Base-by-base conservation (phyloP, 2,888 invertebrate species). In the Cybosia mesomella region DNA sequence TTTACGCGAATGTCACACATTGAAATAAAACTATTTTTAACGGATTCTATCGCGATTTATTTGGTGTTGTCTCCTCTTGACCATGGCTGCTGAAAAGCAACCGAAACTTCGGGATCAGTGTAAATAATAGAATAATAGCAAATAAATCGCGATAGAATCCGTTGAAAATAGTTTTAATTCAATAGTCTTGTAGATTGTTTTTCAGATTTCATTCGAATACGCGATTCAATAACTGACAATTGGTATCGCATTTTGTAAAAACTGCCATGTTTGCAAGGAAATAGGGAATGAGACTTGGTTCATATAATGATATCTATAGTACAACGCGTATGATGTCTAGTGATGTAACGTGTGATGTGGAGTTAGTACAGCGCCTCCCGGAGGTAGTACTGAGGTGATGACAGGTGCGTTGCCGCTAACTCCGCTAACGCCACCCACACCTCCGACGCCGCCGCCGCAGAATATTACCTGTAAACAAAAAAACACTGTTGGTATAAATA, bases 301-400 rank as follows among this genome's bases (percentile, higher is more conserved):
- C 22, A 22, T 21, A 55, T 22, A 4, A 11, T 55, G 22, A 0
- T 11, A 11, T 55, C 22, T 21, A 24, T 21, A 55, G 7, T 22
- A 55, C 22, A 49, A 28, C 5, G 28, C 3, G 18, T 49, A 13
- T 2, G 22, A n/a, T 7, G 13, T 34, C 22, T 68, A 92, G 74
- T 94, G 93, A 63, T 94, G 94, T 13, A 93, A 54, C 0, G 89
- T 65, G 72, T 93, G 93, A 70, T 94, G 94, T 0, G 94, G 94
- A 0, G 94, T 94, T 7, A 95, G 88, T 9, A 94, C 94, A 0
- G 94, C 94, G 0, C 93, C 94, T 0, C 92, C 92, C 0, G 92
- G 76, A 0, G 94, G 92, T 60, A 94, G 77, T n/a, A 94, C 92
- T 0, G 92, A 91, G 0, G 94, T 90, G 77, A 93, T 84, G 63